Evolutionary conservation across 2,888 invertebrate genomes (phyloP).

Genomic region (Athripsodes cinereus): DNA sequence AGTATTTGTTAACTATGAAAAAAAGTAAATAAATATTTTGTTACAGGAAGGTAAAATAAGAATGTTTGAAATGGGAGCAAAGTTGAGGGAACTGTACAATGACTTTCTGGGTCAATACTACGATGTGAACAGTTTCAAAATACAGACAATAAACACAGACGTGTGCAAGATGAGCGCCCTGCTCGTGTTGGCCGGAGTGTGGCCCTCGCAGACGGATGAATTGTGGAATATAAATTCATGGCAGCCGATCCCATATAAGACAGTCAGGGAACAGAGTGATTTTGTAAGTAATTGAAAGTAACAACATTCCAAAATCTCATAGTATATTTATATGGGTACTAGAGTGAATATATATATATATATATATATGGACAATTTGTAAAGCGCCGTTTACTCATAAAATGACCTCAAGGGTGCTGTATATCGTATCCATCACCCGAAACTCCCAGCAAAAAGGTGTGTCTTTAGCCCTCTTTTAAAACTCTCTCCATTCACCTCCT

Average conservation of each 20-base stretch:
- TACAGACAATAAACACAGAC: conserved; percentile 63
- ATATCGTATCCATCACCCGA: too few relatives aligned
- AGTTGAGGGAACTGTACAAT: conserved; percentile 49
- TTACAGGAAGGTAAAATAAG: conserved; percentile 50
- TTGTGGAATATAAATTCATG: conserved; percentile 48
- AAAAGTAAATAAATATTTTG: background rate
- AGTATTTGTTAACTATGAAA: too few relatives aligned
- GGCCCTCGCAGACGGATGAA: conserved; percentile 51
- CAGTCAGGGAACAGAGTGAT: conserved; percentile 39
- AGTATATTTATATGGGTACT: background rate
- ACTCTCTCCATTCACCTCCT: too few relatives aligned
- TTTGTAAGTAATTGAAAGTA: conserved; percentile 35
- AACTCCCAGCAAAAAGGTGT: too few relatives aligned
- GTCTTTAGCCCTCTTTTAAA: too few relatives aligned
- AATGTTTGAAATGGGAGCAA: conserved; percentile 51
- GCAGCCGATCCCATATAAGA: conserved; percentile 59
- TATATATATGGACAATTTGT: too few relatives aligned
- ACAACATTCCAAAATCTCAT: background rate
- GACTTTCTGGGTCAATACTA: conserved; percentile 47
- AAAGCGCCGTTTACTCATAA: too few relatives aligned
- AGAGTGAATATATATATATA: too few relatives aligned
- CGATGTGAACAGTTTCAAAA: conserved; percentile 39
- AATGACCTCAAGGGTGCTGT: too few relatives aligned
- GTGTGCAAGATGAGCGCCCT: conserved; percentile 70
- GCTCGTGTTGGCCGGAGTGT: conserved; percentile 64